Base-by-base conservation (phyloP, 1,140 invertebrate genomes). In the Drosophila trapezifrons region DNA sequence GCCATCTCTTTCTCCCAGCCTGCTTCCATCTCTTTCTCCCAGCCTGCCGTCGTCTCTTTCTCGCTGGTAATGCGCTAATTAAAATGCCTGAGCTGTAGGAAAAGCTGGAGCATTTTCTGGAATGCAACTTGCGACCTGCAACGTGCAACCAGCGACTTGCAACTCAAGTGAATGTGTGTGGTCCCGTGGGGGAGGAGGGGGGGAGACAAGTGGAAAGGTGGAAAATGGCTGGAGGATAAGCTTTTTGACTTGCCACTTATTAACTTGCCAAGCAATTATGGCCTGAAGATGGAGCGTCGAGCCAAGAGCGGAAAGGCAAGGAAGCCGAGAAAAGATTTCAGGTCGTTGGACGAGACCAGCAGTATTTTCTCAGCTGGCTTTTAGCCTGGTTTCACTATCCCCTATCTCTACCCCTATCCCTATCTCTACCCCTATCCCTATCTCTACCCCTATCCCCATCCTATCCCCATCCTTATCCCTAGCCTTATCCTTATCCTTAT, bases 191-290 rank as follows among this genome's bases (percentile, higher is more conserved):
- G 22, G 20, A 40, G 27, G 18, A 47, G 18, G 47, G 29, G 56
- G 40, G 15, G 9, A 40, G n/a, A n/a, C 15, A 12, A n/a, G 54
- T 42, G 37, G 35, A 40, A 42, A 65, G 59, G 62, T 65, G 62
- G 54, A 17, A 57, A n/a, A 25, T 43, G 45, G 52, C 70, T 58
- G 52, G 49, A 72, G 73, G 65, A 67, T 71, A 73, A 80, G 81
- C 74, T 77, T 77, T 77, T 76, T 85, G 77, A 85, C 65, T 65
- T 62, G 67, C 59, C 81, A 85, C 82, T 85, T 85, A 85, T 85
- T 85, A 85, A 80, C 78, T 85, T 81, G 82, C 67, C 78, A 77
- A 71, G 83, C 83, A 85, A 85, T 85, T 86, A 85, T 85, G 75
- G 69, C 63, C 49, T 56, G 40, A 69, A 73, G 64, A 76, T 46